A percentile compares a stretch with the other conserved stretches of the same genome.
These are phyloP conservation scores for Lateolabrax maculatus DNA, from an alignment of 2,797 vertebrate genomes.

Conservation along the genomic window DNA sequence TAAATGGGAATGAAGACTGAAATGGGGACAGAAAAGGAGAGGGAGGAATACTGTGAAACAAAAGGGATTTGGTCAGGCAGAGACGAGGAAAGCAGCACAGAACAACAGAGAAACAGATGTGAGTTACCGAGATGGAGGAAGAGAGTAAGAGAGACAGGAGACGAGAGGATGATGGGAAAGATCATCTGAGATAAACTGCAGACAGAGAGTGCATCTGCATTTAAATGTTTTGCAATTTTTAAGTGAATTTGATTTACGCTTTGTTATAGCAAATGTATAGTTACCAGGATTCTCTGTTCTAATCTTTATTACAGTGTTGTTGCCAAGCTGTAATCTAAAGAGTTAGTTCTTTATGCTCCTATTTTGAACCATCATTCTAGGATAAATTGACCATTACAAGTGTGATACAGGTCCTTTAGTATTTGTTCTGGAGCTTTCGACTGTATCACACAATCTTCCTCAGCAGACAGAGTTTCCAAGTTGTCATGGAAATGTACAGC, in stretches of 20 bases:
- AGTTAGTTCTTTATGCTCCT: not conserved
- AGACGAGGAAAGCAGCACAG: constrained; percentile 35
- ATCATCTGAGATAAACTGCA: constrained; percentile 39
- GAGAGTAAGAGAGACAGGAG: constrained; percentile 12
- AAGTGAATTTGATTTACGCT: not conserved
- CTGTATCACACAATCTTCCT: not conserved
- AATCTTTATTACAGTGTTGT: not conserved
- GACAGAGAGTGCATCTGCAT: constrained; percentile 18
- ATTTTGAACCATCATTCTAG: not conserved
- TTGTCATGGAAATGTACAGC: not conserved
- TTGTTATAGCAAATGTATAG: not conserved
- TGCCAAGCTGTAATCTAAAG: not conserved
- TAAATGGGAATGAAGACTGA: constrained; percentile 60
- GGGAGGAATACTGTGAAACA: constrained; percentile 48
- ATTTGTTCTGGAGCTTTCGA: not conserved
- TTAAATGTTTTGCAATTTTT: constrained; percentile 1
- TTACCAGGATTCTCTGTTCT: too few relatives aligned
- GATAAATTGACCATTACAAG: not conserved
- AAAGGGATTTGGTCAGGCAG: constrained; percentile 46
- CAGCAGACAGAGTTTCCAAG: not conserved
- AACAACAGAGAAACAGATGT: constrained; percentile 46
- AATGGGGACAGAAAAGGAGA: constrained; percentile 57
- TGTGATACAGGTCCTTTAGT: not conserved
- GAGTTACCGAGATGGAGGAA: constrained; percentile 36
- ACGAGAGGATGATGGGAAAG: constrained; percentile 12